Percentiles rank a stretch among this genome's conserved stretches.
phyloP scores from a whole-genome alignment of 64 coral and sea anemone genomes.

The Montipora foliosa region DNA sequence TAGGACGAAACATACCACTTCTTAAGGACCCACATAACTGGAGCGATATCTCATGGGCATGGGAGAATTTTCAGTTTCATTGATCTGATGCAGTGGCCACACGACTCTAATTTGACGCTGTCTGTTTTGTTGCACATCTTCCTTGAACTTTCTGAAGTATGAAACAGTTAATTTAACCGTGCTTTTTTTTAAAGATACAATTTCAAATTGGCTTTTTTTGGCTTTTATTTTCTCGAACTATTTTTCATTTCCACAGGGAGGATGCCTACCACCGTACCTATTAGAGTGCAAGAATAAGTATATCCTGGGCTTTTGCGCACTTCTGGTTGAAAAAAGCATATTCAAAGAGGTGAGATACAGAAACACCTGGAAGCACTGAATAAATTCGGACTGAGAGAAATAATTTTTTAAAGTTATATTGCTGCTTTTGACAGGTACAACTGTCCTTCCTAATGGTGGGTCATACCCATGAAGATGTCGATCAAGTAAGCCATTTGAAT shows the following conservation, averaged over 20 bases:
- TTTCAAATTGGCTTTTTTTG: no score
- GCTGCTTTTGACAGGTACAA: neutral
- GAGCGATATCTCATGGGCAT: conserved; percentile 30
- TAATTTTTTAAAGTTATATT: neutral
- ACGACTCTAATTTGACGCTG: conserved; percentile 40
- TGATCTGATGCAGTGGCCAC: conserved; percentile 26
- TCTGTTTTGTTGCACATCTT: neutral
- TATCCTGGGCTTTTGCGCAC: conserved; percentile 23
- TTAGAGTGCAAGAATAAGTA: conserved; percentile 56
- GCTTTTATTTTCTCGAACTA: no score
- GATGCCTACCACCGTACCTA: conserved; percentile 19
- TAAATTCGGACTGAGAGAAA: neutral
- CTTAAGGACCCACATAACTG: conserved; percentile 27
- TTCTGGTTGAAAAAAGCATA: conserved; percentile 44
- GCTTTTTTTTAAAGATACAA: no score
- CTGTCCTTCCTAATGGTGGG: conserved; percentile 61
- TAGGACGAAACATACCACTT: conserved; percentile 19
- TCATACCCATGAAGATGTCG: neutral
- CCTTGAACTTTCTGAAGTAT: neutral
- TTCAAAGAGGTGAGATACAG: conserved; percentile 45
- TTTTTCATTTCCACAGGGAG: conserved; percentile 7
- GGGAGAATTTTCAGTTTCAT: conserved; percentile 6
- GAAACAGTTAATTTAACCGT: neutral
- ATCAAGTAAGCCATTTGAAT: neutral
- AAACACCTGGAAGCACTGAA: neutral